A percentile compares a stretch with the other conserved stretches of the same genome.
Evolutionary conservation across 1,140 invertebrate species (phyloP).

Genomic region (Drosophila gunungcola): DNA sequence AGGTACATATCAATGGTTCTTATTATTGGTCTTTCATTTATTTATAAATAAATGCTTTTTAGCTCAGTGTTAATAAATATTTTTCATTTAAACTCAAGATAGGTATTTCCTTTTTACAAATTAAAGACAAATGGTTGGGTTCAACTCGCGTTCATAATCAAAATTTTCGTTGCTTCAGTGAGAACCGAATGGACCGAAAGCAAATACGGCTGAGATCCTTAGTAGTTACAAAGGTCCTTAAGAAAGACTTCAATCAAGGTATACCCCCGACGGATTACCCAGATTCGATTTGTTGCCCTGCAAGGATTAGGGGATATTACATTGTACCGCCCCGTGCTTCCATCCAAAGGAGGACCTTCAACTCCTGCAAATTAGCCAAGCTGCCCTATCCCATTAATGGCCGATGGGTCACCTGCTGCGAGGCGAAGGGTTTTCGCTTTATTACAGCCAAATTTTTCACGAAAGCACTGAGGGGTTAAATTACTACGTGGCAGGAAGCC

Average conservation of each 20-base stretch:
- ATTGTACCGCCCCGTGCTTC: conserved; percentile 5
- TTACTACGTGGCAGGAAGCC: conserved; percentile 46
- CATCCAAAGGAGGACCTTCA: conserved; percentile 1
- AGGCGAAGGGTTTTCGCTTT: conserved; percentile 23
- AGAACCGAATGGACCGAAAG: not conserved
- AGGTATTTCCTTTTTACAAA: not conserved
- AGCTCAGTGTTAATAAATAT: too few relatives aligned
- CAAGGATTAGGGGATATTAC: conserved; percentile 26
- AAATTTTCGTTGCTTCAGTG: conserved; percentile 4
- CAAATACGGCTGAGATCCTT: not conserved
- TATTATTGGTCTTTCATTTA: too few relatives aligned
- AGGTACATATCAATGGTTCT: too few relatives aligned
- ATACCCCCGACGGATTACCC: conserved; percentile 7
- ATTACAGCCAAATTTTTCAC: conserved; percentile 26
- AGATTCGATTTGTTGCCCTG: conserved; percentile 21
- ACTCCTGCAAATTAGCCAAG: conserved; percentile 32
- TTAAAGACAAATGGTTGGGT: not conserved
- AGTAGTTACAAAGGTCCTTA: conserved; percentile 2
- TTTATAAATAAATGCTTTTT: too few relatives aligned
- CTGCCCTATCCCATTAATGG: conserved; percentile 11
- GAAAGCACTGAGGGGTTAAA: conserved; percentile 62
- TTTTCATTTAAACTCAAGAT: too few relatives aligned
- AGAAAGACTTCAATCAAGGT: conserved; percentile 26
- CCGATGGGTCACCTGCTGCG: conserved; percentile 37
- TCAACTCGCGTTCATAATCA: not conserved